Conservation (phyloP, 2,888 invertebrate species). For the Sabellastarte sp. region DNA sequence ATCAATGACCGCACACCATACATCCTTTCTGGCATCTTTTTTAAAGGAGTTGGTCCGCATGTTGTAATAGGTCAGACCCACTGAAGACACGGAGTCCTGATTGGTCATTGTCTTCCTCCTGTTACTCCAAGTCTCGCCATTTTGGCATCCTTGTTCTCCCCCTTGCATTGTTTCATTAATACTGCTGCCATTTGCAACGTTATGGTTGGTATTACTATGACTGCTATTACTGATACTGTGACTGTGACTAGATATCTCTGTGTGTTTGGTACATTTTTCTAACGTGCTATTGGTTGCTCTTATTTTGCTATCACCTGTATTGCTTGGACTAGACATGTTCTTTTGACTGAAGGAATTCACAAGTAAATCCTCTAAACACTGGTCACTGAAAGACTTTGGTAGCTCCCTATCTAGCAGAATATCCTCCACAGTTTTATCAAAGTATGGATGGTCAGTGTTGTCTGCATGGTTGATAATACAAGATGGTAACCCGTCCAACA, state of each 20-base stretch:
- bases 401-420: conserved; percentile 14
- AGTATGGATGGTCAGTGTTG: conserved; percentile 39
- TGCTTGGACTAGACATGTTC: not conserved
- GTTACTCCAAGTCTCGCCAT: not conserved
- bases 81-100: conserved; percentile 1
- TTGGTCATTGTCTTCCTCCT: not conserved
- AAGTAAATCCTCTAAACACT: not conserved
- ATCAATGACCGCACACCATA: conserved; percentile 84
- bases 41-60: conserved; percentile 40
- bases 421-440: conserved; percentile 36
- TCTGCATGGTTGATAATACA: conserved; percentile 31
- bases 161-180: no score
- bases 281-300: no score
- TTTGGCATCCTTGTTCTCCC: no score
- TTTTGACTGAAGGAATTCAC: not conserved
- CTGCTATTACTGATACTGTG: no score
- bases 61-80: conserved; percentile 11
- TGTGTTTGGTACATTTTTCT: no score
- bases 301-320: no score
- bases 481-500: conserved; percentile 21
- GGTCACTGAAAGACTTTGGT: conserved; percentile 11
- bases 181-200: not conserved
- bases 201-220: not conserved
- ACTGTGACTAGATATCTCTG: no score
- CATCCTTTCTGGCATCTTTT: conserved; percentile 67